Percentiles rank a stretch among this genome's conserved stretches.
These are phyloP conservation scores for Limenitis arthemis DNA, from an alignment of 2,888 invertebrate species.

Conservation along the genomic window DNA sequence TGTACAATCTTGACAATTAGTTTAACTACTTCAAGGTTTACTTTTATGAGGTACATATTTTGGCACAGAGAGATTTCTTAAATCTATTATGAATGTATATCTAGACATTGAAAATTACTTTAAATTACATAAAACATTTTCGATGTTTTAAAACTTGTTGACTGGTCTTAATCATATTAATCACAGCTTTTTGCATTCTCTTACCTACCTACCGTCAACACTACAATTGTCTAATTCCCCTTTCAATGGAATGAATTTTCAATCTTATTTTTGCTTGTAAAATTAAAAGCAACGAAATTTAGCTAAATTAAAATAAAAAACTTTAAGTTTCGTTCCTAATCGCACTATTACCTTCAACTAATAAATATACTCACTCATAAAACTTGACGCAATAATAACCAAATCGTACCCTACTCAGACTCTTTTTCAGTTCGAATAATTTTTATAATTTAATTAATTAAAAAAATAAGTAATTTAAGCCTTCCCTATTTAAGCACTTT, in stretches of 20 bases:
- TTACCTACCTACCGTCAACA: slow-evolving; percentile 65
- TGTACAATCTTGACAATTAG: slow-evolving; percentile 53
- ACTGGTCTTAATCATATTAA: slow-evolving; percentile 71
- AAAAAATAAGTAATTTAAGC: slow-evolving; percentile 5
- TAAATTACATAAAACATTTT: slow-evolving; percentile 65
- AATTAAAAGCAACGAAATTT: slow-evolving; percentile 2
- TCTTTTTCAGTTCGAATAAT: slow-evolving; percentile 15
- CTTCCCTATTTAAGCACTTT: slow-evolving; percentile 5
- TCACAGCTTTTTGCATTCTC: slow-evolving; percentile 69
- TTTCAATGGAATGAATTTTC: slow-evolving; percentile 60
- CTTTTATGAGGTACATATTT: slow-evolving; percentile 84
- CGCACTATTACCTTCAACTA: background rate
- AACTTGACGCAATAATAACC: slow-evolving; percentile 10
- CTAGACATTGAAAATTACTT: slow-evolving; percentile 53
- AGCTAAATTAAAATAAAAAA: slow-evolving; percentile 6
- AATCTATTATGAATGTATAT: slow-evolving; percentile 61
- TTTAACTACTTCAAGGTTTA: slow-evolving; percentile 67
- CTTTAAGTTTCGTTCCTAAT: slow-evolving; percentile 1
- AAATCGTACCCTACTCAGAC: slow-evolving; percentile 21
- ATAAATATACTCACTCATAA: slow-evolving; percentile 8
- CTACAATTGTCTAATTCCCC: slow-evolving; percentile 56
- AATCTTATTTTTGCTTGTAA: slow-evolving; percentile 34
- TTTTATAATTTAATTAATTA: slow-evolving; percentile 12
- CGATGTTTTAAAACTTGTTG: slow-evolving; percentile 72
- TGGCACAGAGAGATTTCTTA: slow-evolving; percentile 83